A percentile compares a stretch with the other conserved stretches of the same genome.
These are phyloP conservation scores for Falco biarmicus DNA, from an alignment of 2,797 vertebrate species.

Conservation along the genomic window DNA sequence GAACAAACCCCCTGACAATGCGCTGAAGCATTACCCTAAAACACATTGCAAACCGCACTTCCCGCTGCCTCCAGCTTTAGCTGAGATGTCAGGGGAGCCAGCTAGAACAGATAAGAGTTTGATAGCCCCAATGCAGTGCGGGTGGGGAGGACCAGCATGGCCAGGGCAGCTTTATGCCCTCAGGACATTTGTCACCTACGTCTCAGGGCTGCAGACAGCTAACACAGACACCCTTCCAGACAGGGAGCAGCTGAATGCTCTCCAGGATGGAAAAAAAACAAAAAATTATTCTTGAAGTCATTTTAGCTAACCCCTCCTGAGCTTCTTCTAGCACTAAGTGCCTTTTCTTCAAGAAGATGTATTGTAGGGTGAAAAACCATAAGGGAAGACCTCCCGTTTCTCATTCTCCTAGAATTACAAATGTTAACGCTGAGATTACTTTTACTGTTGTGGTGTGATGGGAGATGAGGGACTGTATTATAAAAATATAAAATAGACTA, in stretches of 20 bases:
- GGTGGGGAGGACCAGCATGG: neutral
- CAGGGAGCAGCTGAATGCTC: neutral
- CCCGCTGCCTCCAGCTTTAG: neutral
- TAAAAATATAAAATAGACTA: neutral
- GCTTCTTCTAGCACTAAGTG: neutral
- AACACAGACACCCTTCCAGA: neutral
- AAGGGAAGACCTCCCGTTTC: neutral
- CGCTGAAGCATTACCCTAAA: neutral
- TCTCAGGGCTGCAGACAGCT: neutral
- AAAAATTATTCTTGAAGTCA: neutral
- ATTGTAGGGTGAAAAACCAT: neutral
- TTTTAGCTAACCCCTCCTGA: neutral
- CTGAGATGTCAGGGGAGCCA: neutral
- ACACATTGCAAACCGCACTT: rapidly evolving
- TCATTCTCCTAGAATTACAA: neutral
- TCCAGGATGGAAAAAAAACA: neutral
- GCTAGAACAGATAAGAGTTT: too few relatives aligned
- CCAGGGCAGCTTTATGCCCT: neutral
- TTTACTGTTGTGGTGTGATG: neutral
- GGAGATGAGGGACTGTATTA: neutral
- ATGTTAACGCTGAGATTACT: neutral
- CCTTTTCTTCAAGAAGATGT: neutral
- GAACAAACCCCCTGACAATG: neutral
- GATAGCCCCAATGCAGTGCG: neutral
- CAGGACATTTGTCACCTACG: rapidly evolving